These are phyloP conservation scores for Tridacna gigas DNA, from an alignment of 2,888 invertebrate genomes.

Conservation along the genomic window DNA sequence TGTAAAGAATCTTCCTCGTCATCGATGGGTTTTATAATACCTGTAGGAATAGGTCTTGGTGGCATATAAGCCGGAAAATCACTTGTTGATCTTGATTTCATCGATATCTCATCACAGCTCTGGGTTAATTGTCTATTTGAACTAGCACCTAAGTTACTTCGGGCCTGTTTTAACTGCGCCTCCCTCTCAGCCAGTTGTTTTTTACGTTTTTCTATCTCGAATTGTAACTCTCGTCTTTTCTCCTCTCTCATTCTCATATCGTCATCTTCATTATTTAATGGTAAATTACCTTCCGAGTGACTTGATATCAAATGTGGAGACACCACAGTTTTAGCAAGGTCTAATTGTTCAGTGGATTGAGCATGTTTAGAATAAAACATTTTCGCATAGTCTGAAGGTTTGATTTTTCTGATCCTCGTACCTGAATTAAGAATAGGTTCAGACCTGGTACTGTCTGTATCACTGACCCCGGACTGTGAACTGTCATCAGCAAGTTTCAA, in stretches of 20 bases:
- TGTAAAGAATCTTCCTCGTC: constrained; percentile 73
- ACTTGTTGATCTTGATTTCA: constrained; percentile 50
- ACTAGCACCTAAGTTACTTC: constrained; percentile 77
- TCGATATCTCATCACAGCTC: constrained; percentile 80
- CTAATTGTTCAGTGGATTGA: constrained; percentile 65
- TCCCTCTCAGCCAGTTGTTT: constrained; percentile 87
- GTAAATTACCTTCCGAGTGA: constrained; percentile 70
- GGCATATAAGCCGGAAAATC: constrained; percentile 52
- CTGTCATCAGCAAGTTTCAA: constrained; percentile 77
- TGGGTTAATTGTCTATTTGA: constrained; percentile 75
- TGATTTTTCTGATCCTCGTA: constrained; percentile 65
- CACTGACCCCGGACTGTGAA: constrained; percentile 80
- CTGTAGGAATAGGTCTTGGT: constrained; percentile 75
- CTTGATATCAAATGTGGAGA: constrained; percentile 61
- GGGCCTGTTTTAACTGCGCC: constrained; percentile 81
- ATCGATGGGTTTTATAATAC: constrained; percentile 83
- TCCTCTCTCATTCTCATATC: constrained; percentile 87
- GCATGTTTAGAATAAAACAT: constrained; percentile 72
- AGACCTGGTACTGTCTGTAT: constrained; percentile 80
- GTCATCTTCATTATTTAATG: constrained; percentile 84
- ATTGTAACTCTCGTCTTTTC: constrained; percentile 87
- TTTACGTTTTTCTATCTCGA: constrained; percentile 88
- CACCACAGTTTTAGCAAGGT: constrained; percentile 31
- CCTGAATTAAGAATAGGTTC: constrained; percentile 70
- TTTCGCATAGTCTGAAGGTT: constrained; percentile 75